Percentiles rank a stretch among this genome's conserved stretches.
These are phyloP conservation scores for Drosophila mettleri DNA, from an alignment of 2,888 invertebrate species.

Conservation along the genomic window DNA sequence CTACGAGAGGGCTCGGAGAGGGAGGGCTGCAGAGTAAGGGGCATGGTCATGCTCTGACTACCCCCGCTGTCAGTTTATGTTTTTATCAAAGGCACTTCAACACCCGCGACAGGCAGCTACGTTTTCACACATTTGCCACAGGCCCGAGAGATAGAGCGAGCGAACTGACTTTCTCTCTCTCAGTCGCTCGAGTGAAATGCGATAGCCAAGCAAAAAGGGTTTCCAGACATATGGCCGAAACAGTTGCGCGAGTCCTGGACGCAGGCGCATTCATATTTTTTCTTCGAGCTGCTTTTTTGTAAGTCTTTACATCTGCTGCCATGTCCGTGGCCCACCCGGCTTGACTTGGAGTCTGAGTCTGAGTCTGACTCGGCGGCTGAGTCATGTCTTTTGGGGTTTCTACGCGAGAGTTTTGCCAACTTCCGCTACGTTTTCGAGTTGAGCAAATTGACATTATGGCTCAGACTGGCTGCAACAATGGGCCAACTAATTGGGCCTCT, in stretches of 20 bases:
- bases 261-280: constrained; percentile 50
- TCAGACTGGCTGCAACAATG: constrained; percentile 68
- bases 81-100: constrained; percentile 75
- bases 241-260: constrained; percentile 61
- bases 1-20: background rate
- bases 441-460: constrained; percentile 77
- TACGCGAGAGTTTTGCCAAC: constrained; percentile 66
- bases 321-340: constrained; percentile 64
- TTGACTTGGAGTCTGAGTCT: constrained; percentile 10
- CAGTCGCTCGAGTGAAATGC: constrained; percentile 72
- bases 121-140: constrained; percentile 55
- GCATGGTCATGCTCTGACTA: constrained; percentile 61
- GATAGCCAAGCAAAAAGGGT: constrained; percentile 79
- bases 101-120: constrained; percentile 48
- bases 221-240: constrained; percentile 75
- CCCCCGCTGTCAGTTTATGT: constrained; percentile 74
- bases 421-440: constrained; percentile 64
- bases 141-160: background rate
- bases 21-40: background rate
- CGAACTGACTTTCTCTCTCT: background rate
- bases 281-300: constrained; percentile 43
- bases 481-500: constrained; percentile 71
- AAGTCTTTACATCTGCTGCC: constrained; percentile 74
- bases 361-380: constrained; percentile 11
- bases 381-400: constrained; percentile 50